Evolutionary conservation across 2,113 vertebrate genomes (phyloP).

Genomic region (Vanacampus margaritifer): DNA sequence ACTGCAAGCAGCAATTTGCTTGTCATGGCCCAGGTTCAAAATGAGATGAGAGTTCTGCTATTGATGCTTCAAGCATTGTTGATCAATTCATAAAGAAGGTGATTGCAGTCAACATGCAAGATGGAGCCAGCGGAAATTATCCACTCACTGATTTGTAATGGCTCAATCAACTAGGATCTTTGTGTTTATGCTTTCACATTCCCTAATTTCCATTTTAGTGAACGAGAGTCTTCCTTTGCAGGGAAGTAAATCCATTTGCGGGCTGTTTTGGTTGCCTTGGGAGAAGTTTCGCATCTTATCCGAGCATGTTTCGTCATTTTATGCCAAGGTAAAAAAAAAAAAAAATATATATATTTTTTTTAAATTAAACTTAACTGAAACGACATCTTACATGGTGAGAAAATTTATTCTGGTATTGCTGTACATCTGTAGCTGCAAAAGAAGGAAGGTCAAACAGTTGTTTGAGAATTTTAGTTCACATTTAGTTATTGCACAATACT

Average conservation of each 20-base stretch:
- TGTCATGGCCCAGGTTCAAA: constrained; percentile 47
- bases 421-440: too few species aligned
- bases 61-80: constrained; percentile 35
- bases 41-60: constrained; percentile 38
- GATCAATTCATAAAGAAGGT: constrained; percentile 30
- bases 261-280: too few species aligned
- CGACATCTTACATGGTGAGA: too few species aligned
- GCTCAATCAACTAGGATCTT: constrained; percentile 29
- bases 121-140: constrained; percentile 29
- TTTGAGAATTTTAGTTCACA: too few species aligned
- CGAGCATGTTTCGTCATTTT: too few species aligned
- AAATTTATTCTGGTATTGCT: too few species aligned
- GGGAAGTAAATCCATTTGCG: neutral
- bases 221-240: neutral
- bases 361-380: too few species aligned
- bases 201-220: neutral
- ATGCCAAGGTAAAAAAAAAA: too few species aligned
- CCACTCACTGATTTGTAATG: constrained; percentile 35
- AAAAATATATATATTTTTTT: too few species aligned
- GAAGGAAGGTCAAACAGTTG: too few species aligned
- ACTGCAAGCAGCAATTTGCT: constrained; percentile 35
- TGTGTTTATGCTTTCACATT: constrained; percentile 8
- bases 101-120: constrained; percentile 31
- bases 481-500: too few species aligned
- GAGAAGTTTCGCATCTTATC: too few species aligned